A percentile compares a stretch with the other conserved stretches of the same genome.
Conservation (phyloP, 2,797 vertebrate species). For the Smutsia gigantea region DNA sequence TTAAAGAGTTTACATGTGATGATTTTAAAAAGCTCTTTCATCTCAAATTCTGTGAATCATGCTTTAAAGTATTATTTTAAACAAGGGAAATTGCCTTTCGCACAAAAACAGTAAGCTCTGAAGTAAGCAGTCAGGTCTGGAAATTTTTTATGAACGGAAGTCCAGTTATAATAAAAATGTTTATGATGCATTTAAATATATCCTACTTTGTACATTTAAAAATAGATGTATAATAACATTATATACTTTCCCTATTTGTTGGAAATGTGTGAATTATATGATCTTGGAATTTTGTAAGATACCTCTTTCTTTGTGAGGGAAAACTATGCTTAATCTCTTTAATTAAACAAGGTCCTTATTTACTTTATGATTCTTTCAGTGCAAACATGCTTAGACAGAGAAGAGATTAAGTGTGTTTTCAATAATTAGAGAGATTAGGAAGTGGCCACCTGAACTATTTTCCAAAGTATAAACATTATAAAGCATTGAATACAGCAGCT, state of each 20-base stretch:
- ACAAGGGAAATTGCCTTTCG: conserved; percentile 20
- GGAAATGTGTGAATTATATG: conserved; percentile 23
- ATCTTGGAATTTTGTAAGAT: conserved; percentile 38
- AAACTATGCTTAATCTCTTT: conserved; percentile 27
- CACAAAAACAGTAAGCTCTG: conserved; percentile 11
- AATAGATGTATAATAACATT: conserved; percentile 15
- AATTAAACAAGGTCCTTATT: background rate
- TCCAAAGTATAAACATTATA: background rate
- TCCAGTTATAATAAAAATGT: conserved; percentile 49
- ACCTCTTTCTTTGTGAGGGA: background rate
- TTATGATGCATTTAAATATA: background rate
- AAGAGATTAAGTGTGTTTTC: conserved; percentile 78
- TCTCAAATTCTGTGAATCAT: background rate
- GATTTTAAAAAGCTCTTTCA: conserved; percentile 35
- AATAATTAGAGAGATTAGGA: conserved; percentile 76
- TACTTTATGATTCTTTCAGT: conserved; percentile 5
- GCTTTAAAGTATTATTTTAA: conserved; percentile 20
- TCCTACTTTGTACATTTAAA: conserved; percentile 39
- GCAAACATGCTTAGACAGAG: conserved; percentile 48
- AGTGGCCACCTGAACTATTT: conserved; percentile 76
- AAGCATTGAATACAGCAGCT: background rate
- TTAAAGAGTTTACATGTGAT: conserved; percentile 22
- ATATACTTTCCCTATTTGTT: background rate
- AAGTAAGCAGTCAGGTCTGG: conserved; percentile 34
- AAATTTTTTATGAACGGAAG: conserved; percentile 37